Evolutionary conservation across 2,797 vertebrate genomes (phyloP), one percentile per base, ranked within the genome.

Genomic region (Muscicapa comitata): DNA sequence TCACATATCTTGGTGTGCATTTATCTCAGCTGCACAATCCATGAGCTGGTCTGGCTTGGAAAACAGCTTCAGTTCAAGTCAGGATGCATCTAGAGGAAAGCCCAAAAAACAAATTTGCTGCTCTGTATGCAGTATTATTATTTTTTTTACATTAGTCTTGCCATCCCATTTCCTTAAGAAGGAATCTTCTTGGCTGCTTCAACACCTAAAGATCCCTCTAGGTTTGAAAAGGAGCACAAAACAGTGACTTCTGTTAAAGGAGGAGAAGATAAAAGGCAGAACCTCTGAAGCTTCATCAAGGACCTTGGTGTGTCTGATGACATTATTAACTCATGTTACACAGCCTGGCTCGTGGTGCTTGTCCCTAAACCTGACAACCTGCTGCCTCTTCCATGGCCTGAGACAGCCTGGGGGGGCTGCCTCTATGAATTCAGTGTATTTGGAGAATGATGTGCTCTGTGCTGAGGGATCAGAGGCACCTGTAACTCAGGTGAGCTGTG

Each of bases 1-100:
- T 33, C 47, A 40, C 4, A 0, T 21, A 16, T 9, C 20, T 66
- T 25, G 13, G 29, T 8, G 1, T 19, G 75, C 20, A 2, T 5
- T 24, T 53, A 6, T 37, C 38, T 55, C 74, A 61, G 42, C 1
- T 53, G 79, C 66, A 47, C 51, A 20, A 12, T 47, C 73, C 4
- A 3, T 28, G 23, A 63, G 50, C 45, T 51, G 40, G 23, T 37
- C 75, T 40, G 33, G 16, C 42, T 83, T 71, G 54, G 29, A 33
- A 59, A 88, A 54, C 75, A 74, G 19, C 38, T 61, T 38, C 29
- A 13, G 25, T 45, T 65, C 54, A 31, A 75, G 54, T 31, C 35
- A 40, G 29, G 50, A 4, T 53, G 11, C 28, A 8, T 50, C 61
- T 38, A 66, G 33, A 31, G 38, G 31, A 70, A 89, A 90, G 19